Evolutionary conservation across 2,113 vertebrate species (phyloP).

Genomic region (Elephantulus edwardii): DNA sequence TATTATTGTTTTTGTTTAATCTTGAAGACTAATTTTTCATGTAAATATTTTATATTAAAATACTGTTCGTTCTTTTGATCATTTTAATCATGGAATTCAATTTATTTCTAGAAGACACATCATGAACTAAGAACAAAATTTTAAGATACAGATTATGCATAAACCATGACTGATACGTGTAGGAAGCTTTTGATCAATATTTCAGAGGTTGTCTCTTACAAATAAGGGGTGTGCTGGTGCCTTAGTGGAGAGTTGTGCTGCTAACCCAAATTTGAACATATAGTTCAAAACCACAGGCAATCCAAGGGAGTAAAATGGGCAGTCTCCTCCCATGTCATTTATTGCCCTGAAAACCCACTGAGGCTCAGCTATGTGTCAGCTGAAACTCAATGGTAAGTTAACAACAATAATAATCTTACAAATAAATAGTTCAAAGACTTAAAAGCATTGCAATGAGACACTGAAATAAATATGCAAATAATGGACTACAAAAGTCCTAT

Average conservation of each 20-base stretch:
- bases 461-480: not conserved
- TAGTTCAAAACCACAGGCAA: too few species aligned
- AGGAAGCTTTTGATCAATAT: not conserved
- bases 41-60: not conserved
- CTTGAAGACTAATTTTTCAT: not conserved
- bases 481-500: not conserved
- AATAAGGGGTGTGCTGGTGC: not conserved
- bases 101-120: not conserved
- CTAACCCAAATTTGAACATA: too few species aligned
- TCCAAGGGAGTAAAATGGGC: too few species aligned
- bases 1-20: not conserved
- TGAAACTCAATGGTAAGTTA: too few species aligned
- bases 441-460: not conserved
- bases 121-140: not conserved
- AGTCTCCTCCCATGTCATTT: too few species aligned
- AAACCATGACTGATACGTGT: not conserved
- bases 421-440: not conserved
- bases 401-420: not conserved
- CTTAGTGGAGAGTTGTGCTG: too few species aligned
- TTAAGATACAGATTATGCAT: not conserved
- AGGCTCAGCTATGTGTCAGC: too few species aligned
- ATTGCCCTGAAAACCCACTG: too few species aligned
- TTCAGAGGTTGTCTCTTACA: not conserved
- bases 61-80: not conserved
- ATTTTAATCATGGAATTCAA: not conserved